These are phyloP conservation scores for Iguana delicatissima DNA, from an alignment of 2,797 vertebrate genomes.

Conservation along the genomic window DNA sequence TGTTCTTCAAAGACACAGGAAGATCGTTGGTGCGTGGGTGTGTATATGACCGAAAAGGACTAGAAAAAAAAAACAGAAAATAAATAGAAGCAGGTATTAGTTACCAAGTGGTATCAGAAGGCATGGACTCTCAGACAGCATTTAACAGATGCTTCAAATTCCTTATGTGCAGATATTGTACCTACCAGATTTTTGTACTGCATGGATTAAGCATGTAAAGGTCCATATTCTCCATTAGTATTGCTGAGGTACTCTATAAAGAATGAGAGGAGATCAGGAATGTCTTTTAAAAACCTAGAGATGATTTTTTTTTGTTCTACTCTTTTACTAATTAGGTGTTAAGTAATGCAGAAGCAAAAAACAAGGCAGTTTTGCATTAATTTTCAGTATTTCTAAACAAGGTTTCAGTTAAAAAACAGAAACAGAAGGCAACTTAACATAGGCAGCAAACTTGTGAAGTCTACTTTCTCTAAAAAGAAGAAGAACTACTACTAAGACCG, in stretches of 20 bases:
- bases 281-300: background rate
- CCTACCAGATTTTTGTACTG: conserved; percentile 98
- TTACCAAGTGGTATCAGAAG: background rate
- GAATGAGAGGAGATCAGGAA: conserved; percentile 36
- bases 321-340: background rate
- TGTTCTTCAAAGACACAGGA: no score
- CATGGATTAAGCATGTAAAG: conserved; percentile 99
- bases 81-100: background rate
- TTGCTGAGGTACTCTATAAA: conserved; percentile 94
- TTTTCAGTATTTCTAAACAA: background rate
- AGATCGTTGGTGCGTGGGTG: no score
- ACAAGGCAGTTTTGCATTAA: background rate
- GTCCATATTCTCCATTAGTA: conserved; percentile 99
- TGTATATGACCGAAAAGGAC: no score
- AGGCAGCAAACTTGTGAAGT: no score
- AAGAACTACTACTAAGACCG: background rate
- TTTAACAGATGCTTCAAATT: background rate
- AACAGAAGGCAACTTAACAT: background rate
- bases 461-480: background rate
- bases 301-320: background rate
- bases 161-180: conserved; percentile 3
- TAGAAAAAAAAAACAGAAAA: background rate
- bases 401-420: background rate
- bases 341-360: background rate
- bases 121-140: background rate